Evolutionary conservation across 1,140 invertebrate species (phyloP).

Genomic region (Tetramorium simillimum): DNA sequence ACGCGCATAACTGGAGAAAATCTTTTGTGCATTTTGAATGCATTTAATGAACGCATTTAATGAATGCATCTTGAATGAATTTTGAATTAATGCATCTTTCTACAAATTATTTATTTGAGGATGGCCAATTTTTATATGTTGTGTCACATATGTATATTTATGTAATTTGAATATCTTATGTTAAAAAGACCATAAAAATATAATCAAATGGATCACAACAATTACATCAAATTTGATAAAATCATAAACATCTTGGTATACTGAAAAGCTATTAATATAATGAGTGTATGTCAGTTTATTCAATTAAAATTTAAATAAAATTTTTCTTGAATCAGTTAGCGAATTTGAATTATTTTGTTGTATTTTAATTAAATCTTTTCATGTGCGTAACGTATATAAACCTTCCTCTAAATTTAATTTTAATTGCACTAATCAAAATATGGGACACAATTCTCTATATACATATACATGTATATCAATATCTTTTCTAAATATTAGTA

Average conservation of each 20-base stretch:
- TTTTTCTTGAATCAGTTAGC: background rate
- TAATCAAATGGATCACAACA: background rate
- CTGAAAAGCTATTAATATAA: slow-evolving; percentile 10
- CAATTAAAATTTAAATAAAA: slow-evolving; percentile 2
- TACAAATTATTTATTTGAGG: background rate
- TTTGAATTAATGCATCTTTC: background rate
- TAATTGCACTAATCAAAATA: background rate
- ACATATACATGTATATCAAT: background rate
- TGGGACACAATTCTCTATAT: background rate
- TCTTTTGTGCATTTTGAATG: background rate
- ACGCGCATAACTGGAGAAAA: background rate
- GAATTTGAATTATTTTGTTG: slow-evolving; percentile 2
- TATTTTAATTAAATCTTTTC: background rate
- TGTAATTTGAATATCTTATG: background rate
- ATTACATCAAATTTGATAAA: background rate
- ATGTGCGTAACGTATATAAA: background rate
- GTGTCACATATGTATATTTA: too few relatives aligned
- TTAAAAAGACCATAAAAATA: background rate
- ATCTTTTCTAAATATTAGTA: background rate
- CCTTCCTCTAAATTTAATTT: background rate
- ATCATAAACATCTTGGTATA: background rate
- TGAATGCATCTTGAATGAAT: too few relatives aligned
- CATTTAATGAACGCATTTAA: background rate
- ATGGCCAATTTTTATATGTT: background rate
- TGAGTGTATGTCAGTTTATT: background rate